Evolutionary conservation across 2,113 vertebrate genomes (phyloP).

Genomic region (Tupaia tana): DNA sequence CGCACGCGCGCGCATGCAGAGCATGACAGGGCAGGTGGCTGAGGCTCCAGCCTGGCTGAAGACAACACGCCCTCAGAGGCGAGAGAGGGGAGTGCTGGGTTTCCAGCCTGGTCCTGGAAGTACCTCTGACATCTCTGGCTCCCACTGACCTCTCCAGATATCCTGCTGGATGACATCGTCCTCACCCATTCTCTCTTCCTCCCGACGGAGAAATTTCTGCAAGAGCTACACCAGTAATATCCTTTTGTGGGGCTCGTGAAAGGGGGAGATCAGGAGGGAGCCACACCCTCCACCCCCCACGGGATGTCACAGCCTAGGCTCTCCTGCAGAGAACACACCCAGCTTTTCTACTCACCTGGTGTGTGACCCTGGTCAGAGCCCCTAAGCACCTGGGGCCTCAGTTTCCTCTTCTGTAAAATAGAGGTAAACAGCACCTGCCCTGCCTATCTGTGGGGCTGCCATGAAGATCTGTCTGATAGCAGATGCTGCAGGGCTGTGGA

Average conservation of each 20-base stretch:
- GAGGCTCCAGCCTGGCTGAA: constrained; percentile 30
- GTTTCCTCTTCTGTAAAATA: constrained; percentile 41
- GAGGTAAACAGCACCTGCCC: not conserved
- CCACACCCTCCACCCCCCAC: not conserved
- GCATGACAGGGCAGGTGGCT: constrained; percentile 47
- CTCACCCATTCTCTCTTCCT: constrained; percentile 98
- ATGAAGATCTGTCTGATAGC: not conserved
- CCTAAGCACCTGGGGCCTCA: constrained; percentile 4
- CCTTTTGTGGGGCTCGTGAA: constrained; percentile 83
- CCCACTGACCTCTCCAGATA: constrained; percentile 82
- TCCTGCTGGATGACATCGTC: constrained; percentile 95
- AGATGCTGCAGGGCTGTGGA: not conserved
- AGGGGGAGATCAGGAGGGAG: not conserved
- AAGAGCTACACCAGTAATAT: constrained; percentile 97
- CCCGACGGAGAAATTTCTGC: constrained; percentile 95
- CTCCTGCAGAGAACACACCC: constrained; percentile 58
- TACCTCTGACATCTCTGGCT: constrained; percentile 4
- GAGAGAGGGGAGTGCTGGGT: not conserved
- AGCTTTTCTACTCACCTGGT: not conserved
- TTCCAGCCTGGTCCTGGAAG: constrained; percentile 1
- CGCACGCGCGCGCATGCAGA: not conserved
- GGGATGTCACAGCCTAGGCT: not conserved
- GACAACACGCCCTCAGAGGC: not conserved
- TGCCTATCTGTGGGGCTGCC: not conserved
- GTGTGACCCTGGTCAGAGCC: not conserved